A percentile compares a stretch with the other conserved stretches of the same genome.
Conservation (phyloP, 2,797 vertebrate species). For the Melanogrammus aeglefinus region DNA sequence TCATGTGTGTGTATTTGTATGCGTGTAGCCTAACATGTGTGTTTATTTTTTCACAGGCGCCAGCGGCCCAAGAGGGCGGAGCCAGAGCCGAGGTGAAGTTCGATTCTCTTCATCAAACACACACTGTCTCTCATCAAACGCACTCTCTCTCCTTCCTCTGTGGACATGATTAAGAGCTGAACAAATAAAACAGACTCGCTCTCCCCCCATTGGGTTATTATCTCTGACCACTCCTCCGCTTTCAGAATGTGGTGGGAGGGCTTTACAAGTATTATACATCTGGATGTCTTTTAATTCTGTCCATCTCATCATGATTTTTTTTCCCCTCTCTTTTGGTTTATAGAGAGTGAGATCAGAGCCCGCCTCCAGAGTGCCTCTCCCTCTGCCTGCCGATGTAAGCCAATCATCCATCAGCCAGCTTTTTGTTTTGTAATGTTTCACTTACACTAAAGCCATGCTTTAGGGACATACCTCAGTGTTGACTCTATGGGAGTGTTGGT, state of each 20-base stretch:
- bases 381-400: slow-evolving; percentile 90
- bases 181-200: slow-evolving; percentile 8
- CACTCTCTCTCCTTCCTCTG: not conserved
- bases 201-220: not conserved
- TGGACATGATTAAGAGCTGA: not conserved
- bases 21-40: not conserved
- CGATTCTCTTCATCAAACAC: slow-evolving; percentile 3
- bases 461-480: slow-evolving; percentile 34
- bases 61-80: slow-evolving; percentile 82
- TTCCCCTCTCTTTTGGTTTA: slow-evolving; percentile 35
- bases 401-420: slow-evolving; percentile 36
- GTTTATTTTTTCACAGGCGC: slow-evolving; percentile 49
- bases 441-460: slow-evolving; percentile 18
- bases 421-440: slow-evolving; percentile 45
- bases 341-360: slow-evolving; percentile 96
- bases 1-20: not conserved
- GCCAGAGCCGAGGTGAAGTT: slow-evolving; percentile 85
- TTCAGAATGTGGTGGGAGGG: not conserved
- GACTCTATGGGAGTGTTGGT: not conserved
- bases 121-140: not conserved
- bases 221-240: slow-evolving; percentile 11
- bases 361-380: slow-evolving; percentile 96
- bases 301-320: slow-evolving; percentile 44
- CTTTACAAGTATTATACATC: not conserved
- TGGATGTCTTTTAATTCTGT: slow-evolving; percentile 12